Conservation (phyloP, 2,797 vertebrate species). For the Babyrousa celebensis region DNA sequence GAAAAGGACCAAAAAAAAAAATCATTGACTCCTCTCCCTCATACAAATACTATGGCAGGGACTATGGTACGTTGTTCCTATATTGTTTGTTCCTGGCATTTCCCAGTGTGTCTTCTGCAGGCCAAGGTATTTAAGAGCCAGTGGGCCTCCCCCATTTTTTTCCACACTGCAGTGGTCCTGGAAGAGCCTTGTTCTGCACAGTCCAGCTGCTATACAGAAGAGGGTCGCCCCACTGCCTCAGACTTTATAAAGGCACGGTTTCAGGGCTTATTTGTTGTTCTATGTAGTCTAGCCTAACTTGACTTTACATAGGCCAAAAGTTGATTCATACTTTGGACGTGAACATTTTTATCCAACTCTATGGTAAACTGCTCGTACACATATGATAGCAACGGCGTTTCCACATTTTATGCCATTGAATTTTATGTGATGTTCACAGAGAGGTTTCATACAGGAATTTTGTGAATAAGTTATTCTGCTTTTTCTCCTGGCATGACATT, state of each 20-base stretch:
- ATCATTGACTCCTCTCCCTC: neutral
- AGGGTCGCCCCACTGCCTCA: neutral
- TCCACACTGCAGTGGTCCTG: neutral
- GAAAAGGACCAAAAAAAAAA: neutral
- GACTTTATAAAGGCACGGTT: neutral
- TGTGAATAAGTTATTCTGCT: slow-evolving; percentile 30
- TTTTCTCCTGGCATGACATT: slow-evolving; percentile 43
- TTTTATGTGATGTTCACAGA: slow-evolving; percentile 49
- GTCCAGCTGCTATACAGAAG: neutral
- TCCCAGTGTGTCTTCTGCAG: neutral
- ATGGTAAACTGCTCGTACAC: slow-evolving; percentile 11
- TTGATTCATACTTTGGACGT: slow-evolving; percentile 25
- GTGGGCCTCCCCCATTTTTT: neutral
- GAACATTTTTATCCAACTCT: neutral
- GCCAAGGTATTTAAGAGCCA: neutral
- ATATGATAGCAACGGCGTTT: slow-evolving; percentile 24
- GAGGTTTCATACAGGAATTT: slow-evolving; percentile 58
- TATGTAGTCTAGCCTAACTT: neutral
- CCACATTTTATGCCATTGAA: neutral
- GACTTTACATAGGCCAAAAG: neutral
- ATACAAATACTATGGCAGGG: no score
- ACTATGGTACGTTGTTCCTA: neutral
- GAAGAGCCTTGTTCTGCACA: neutral
- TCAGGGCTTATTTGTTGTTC: neutral
- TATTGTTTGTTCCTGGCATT: neutral